Percentiles rank a stretch among this genome's conserved stretches.
These are phyloP conservation scores for Chinchilla lanigera DNA, from an alignment of 2,113 vertebrate genomes.

Conservation along the genomic window DNA sequence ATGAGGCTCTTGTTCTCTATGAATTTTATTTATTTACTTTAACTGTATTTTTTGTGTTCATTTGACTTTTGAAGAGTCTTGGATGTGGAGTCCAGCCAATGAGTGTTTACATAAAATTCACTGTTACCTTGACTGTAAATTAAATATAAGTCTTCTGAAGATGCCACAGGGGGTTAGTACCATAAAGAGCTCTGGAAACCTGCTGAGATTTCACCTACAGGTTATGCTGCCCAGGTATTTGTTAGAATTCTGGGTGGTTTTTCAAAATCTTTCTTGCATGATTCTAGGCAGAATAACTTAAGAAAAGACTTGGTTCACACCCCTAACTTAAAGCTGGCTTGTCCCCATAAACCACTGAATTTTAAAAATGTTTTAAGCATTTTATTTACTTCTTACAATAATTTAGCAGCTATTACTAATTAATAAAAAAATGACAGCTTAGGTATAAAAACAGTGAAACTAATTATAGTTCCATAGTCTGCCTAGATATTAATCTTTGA, in stretches of 20 bases:
- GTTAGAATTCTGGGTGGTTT: not conserved
- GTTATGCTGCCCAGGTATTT: not conserved
- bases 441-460: not conserved
- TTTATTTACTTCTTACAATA: not conserved
- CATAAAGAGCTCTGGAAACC: not conserved
- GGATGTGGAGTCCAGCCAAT: conserved; percentile 52
- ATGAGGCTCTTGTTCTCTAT: conserved; percentile 84
- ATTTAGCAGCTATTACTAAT: not conserved
- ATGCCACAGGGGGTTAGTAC: not conserved
- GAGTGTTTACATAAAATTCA: conserved; percentile 60
- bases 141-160: conserved; percentile 39
- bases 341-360: not conserved
- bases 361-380: conserved; percentile 36
- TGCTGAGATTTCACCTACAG: not conserved
- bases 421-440: not conserved
- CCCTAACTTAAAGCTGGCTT: not conserved
- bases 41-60: conserved; percentile 76
- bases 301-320: not conserved
- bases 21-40: conserved; percentile 84
- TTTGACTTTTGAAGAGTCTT: conserved; percentile 65
- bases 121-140: conserved; percentile 61
- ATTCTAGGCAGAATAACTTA: conserved; percentile 25
- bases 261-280: conserved; percentile 33
- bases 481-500: not conserved
- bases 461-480: not conserved